These are phyloP conservation scores for Fundulus diaphanus DNA, from an alignment of 2,797 vertebrate species.

Conservation along the genomic window DNA sequence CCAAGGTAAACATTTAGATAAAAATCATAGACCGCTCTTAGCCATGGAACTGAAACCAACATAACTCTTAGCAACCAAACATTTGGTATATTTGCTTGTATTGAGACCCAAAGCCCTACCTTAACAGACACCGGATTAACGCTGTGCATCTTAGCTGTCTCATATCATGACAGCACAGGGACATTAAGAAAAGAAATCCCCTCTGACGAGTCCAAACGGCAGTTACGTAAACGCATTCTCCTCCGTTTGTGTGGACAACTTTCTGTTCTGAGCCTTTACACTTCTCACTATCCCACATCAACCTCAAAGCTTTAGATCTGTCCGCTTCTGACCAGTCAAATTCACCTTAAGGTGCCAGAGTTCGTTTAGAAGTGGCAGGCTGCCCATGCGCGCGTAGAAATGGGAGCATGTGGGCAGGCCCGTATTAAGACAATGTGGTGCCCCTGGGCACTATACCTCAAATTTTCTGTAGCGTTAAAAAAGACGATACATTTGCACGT, in stretches of 20 bases:
- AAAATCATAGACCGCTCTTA: not conserved
- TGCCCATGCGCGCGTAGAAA: slow-evolving; percentile 17
- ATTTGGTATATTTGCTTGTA: slow-evolving; percentile 2
- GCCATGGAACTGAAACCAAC: slow-evolving; percentile 33
- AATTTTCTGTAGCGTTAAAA: too few species aligned
- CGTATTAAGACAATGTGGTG: too few species aligned
- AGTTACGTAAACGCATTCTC: slow-evolving; percentile 40
- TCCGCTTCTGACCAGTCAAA: slow-evolving; percentile 51
- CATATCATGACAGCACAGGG: slow-evolving; percentile 18
- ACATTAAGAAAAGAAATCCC: slow-evolving; percentile 23
- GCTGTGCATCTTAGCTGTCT: slow-evolving; percentile 10
- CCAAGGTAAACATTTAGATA: slow-evolving; percentile 51
- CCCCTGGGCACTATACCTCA: too few species aligned
- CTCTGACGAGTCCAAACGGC: slow-evolving; percentile 41
- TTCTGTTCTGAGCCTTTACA: slow-evolving; percentile 33
- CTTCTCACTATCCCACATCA: slow-evolving; percentile 34
- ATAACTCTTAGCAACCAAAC: slow-evolving; percentile 41
- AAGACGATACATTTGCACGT: too few species aligned
- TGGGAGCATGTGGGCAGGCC: slow-evolving; percentile 24
- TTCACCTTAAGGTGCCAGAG: slow-evolving; percentile 49
- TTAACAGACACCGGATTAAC: slow-evolving; percentile 34
- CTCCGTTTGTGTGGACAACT: slow-evolving; percentile 32
- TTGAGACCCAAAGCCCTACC: slow-evolving; percentile 25
- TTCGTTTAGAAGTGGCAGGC: slow-evolving; percentile 10
- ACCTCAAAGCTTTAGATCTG: slow-evolving; percentile 54